phyloP scores from a whole-genome alignment of 1,140 invertebrate species.

The Platorchestia sp. region DNA sequence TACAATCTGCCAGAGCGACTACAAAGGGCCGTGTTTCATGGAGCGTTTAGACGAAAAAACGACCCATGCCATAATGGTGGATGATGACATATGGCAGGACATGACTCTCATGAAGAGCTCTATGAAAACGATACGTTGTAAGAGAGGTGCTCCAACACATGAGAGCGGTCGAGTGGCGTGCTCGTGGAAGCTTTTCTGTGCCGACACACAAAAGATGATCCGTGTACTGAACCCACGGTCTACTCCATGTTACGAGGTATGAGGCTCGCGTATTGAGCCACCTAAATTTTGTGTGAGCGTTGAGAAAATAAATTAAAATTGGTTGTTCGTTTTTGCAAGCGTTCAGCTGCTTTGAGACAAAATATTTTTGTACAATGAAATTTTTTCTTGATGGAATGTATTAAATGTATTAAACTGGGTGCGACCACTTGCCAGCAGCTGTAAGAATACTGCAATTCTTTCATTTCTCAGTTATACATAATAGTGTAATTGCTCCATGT shows the following conservation, averaged over 20 bases:
- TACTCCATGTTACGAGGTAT: neutral
- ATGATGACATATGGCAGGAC: constrained; percentile 54
- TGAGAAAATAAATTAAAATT: neutral
- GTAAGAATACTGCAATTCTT: neutral
- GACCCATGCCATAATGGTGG: constrained; percentile 36
- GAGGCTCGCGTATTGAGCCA: neutral
- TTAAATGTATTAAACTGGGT: too few relatives aligned
- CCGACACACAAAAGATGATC: neutral
- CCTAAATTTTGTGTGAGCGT: neutral
- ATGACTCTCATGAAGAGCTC: constrained; percentile 49
- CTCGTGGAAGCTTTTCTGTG: neutral
- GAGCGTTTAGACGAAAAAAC: constrained; percentile 53
- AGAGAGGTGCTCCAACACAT: neutral
- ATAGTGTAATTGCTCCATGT: too few relatives aligned
- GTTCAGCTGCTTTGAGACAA: neutral
- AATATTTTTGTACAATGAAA: neutral
- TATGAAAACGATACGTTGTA: constrained; percentile 55
- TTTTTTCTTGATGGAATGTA: neutral
- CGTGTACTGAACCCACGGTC: neutral
- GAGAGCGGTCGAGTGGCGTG: constrained; percentile 27
- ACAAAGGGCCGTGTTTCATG: constrained; percentile 45
- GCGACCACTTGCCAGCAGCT: too few relatives aligned
- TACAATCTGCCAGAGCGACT: neutral
- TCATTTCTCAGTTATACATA: neutral
- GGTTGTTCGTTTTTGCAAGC: neutral